Evolutionary conservation across 2,888 invertebrate species (phyloP).

Genomic region (Germaria angustata): DNA sequence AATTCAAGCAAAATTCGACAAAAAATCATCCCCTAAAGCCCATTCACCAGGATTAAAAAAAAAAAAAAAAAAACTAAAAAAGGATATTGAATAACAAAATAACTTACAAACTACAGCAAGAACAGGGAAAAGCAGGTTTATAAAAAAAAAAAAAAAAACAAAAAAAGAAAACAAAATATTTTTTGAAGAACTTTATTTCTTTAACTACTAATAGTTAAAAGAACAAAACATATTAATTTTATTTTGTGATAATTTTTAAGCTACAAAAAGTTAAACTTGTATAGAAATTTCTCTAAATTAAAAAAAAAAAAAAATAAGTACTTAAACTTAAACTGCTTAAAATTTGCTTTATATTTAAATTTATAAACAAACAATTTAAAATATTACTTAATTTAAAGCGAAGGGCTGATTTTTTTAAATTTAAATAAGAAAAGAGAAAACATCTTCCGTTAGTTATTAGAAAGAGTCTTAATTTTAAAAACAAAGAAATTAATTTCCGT

Average conservation of each 20-base stretch:
- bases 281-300: constrained; percentile 56
- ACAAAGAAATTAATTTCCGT: constrained; percentile 43
- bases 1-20: constrained; percentile 9
- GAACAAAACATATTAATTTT: constrained; percentile 56
- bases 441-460: constrained; percentile 69
- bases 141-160: constrained; percentile 29
- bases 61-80: constrained; percentile 10
- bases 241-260: constrained; percentile 69
- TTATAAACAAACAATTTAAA: constrained; percentile 29
- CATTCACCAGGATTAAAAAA: not conserved
- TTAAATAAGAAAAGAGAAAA: constrained; percentile 54
- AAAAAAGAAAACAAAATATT: constrained; percentile 63
- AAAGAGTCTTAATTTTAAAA: constrained; percentile 31
- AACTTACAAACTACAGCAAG: constrained; percentile 36
- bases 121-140: constrained; percentile 67
- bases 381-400: constrained; percentile 55
- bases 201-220: constrained; percentile 28
- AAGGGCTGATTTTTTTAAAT: constrained; percentile 60
- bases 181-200: constrained; percentile 66
- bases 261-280: constrained; percentile 54
- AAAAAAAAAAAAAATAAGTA: constrained; percentile 22
- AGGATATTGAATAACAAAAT: constrained; percentile 44
- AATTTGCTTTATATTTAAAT: constrained; percentile 44
- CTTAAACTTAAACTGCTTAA: constrained; percentile 58
- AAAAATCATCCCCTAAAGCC: not conserved